Base-by-base conservation (phyloP, 2,113 vertebrate species). In the Hippocampus barbouri region DNA sequence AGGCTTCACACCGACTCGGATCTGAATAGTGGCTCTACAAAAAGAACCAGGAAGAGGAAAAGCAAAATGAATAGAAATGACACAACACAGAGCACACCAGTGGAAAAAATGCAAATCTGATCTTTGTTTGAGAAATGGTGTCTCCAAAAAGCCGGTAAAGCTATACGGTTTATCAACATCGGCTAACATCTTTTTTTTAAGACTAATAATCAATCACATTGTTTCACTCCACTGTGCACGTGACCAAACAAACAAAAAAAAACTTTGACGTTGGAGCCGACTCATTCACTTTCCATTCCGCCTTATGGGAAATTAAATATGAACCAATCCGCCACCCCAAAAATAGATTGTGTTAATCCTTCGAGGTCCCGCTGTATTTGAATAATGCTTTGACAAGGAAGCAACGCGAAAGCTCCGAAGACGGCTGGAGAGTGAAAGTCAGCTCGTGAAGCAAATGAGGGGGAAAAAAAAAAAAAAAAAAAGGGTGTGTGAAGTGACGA, bases 1-100 rank as follows among this genome's bases (percentile, higher is more conserved):
- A 79, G 72, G 62, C 70, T 65, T 56, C 61, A 21, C 60, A 53
- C 68, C 45, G 66, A 68, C 70, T 66, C 47, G 75, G 62, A 70
- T 78, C 75, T 68, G 51, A 72, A 78, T 78, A 54, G 45, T 25
- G 66, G 73, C 21, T 57, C 18, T 20, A 43, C 56, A 59, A 23
- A 15, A 25, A 59, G 25, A 30, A 15, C 57, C 57, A 60, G 25
- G 25, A 60, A 60, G 27, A 60, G 27, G 6, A 16, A 8, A 61
- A 34, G 16, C 59, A 61, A 30, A 61, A 61, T 34, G 59, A 61
- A 34, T 34, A 9, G 15, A 27, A 30, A 61, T 15, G 7, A 60
- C 57, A 30, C 5, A 60, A 30, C 27, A 60, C 23, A 18, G 15
- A 16, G 27, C 14, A 34, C 30, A 61, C 27, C 27, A 34, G 59